These are phyloP conservation scores for Hypomecis punctinalis DNA, from an alignment of 2,888 invertebrate genomes.

Conservation along the genomic window DNA sequence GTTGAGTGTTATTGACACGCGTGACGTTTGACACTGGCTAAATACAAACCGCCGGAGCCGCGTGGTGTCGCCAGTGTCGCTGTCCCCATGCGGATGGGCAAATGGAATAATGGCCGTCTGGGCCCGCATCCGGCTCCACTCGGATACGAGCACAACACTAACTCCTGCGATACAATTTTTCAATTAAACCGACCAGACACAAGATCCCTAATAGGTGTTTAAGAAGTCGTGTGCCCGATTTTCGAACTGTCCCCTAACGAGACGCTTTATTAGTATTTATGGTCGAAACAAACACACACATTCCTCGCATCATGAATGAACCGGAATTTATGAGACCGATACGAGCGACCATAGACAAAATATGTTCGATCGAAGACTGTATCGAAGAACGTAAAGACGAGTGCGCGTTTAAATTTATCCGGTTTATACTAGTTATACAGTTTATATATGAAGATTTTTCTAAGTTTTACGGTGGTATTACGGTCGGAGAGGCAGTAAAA, in stretches of 20 bases:
- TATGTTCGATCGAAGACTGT: slow-evolving; percentile 2
- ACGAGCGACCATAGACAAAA: slow-evolving; percentile 53
- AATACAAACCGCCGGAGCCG: slow-evolving; percentile 3
- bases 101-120: slow-evolving; percentile 85
- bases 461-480: slow-evolving; percentile 79
- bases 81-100: slow-evolving; percentile 84
- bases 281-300: slow-evolving; percentile 74
- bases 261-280: slow-evolving; percentile 84
- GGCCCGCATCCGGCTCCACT: slow-evolving; percentile 83
- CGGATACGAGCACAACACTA: slow-evolving; percentile 76
- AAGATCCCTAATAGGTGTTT: slow-evolving; percentile 85
- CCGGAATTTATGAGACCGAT: slow-evolving; percentile 77
- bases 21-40: slow-evolving; percentile 40
- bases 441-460: slow-evolving; percentile 73
- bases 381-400: slow-evolving; percentile 23
- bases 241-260: slow-evolving; percentile 83
- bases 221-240: slow-evolving; percentile 85
- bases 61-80: slow-evolving; percentile 23
- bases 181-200: slow-evolving; percentile 84
- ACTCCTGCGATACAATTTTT: slow-evolving; percentile 85
- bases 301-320: slow-evolving; percentile 73
- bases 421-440: slow-evolving; percentile 52
- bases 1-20: slow-evolving; percentile 77
- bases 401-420: slow-evolving; percentile 59
- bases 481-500: slow-evolving; percentile 74